Percentiles rank a stretch among this genome's conserved stretches.
Evolutionary conservation across 1,140 invertebrate genomes (phyloP).

Genomic region (Polyergus mexicanus): DNA sequence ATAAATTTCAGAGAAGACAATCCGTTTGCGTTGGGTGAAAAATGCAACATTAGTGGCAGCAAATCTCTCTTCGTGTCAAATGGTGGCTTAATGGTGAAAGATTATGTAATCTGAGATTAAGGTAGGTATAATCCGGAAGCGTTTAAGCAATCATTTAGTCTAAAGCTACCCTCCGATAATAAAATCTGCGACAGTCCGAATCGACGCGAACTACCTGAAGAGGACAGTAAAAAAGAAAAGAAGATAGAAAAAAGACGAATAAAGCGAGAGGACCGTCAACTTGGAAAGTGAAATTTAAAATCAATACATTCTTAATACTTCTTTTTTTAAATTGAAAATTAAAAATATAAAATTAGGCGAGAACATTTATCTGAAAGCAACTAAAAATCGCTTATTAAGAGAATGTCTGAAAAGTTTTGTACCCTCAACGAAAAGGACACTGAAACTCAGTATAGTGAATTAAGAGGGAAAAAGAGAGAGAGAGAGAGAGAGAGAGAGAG

Average conservation of each 20-base stretch:
- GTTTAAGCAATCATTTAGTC: constrained; percentile 72
- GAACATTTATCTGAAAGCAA: neutral
- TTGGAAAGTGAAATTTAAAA: neutral
- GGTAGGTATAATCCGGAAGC: constrained; percentile 73
- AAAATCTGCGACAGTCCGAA: neutral
- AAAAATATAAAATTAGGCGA: neutral
- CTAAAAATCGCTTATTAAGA: neutral
- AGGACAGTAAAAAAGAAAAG: neutral
- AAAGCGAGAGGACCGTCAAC: neutral
- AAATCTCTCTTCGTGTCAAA: constrained; percentile 2
- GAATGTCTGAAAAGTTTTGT: constrained; percentile 44
- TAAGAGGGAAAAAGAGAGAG: constrained; percentile 47
- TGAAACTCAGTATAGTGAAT: neutral
- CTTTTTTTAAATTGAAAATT: neutral
- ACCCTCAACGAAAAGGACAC: constrained; percentile 25
- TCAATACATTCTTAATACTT: neutral
- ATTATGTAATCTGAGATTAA: constrained; percentile 72
- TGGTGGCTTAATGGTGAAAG: neutral
- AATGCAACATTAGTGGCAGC: neutral
- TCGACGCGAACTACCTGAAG: neutral
- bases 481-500: constrained; percentile 54
- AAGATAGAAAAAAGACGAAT: neutral
- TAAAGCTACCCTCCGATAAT: constrained; percentile 41
- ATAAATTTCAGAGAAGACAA: neutral
- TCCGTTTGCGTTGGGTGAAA: neutral